Evolutionary conservation across 2,888 invertebrate genomes (phyloP).

Genomic region (Ganaspis brasiliensis): DNA sequence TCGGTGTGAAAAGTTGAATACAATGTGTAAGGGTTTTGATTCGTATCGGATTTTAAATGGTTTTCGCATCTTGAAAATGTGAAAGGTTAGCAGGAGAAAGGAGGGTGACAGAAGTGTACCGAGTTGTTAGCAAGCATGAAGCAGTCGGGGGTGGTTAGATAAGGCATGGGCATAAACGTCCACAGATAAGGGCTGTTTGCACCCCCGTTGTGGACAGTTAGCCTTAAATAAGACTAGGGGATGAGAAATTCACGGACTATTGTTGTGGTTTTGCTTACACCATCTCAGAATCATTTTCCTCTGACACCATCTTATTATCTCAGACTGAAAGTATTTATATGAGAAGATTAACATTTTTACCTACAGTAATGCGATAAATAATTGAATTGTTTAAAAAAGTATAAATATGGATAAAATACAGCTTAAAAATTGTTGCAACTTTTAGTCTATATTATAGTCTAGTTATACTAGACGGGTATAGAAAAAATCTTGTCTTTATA

Average conservation of each 20-base stretch:
- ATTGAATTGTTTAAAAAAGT: too few relatives aligned
- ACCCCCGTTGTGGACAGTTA: conserved; percentile 80
- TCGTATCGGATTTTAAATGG: background rate
- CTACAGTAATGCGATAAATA: too few relatives aligned
- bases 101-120: conserved; percentile 36
- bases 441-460: too few relatives aligned
- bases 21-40: background rate
- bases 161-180: conserved; percentile 79
- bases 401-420: too few relatives aligned
- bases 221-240: conserved; percentile 75
- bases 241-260: conserved; percentile 65
- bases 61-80: conserved; percentile 23
- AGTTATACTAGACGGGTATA: too few relatives aligned
- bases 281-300: conserved; percentile 65
- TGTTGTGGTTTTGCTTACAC: conserved; percentile 61
- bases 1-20: too few relatives aligned
- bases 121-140: conserved; percentile 68
- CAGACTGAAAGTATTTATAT: background rate
- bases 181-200: conserved; percentile 80
- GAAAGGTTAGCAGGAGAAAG: conserved; percentile 13
- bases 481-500: too few relatives aligned
- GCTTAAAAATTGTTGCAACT: too few relatives aligned
- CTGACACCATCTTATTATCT: conserved; percentile 15
- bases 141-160: conserved; percentile 68
- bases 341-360: background rate